Evolutionary conservation across 1,140 invertebrate genomes (phyloP).

Genomic region (Papilio machaon): DNA sequence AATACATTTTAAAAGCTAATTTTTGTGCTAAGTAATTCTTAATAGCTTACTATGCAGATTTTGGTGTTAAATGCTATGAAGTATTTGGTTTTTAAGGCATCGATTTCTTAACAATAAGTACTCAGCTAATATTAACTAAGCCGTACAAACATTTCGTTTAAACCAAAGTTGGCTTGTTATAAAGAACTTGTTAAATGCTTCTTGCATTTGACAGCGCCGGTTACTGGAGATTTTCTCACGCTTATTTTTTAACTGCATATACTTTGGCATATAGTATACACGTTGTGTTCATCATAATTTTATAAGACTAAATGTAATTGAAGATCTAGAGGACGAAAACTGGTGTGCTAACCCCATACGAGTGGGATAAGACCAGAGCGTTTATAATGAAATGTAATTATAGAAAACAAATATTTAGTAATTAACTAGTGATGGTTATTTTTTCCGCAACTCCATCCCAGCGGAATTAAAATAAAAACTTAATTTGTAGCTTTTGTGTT

Average conservation of each 20-base stretch:
- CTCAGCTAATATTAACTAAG: neutral
- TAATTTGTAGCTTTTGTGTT: too few species aligned
- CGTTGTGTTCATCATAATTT: neutral
- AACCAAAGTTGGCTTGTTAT: neutral
- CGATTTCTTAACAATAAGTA: neutral
- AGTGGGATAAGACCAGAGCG: too few species aligned
- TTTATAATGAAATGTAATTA: too few species aligned
- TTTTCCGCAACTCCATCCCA: too few species aligned
- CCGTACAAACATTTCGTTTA: neutral
- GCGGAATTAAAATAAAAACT: too few species aligned
- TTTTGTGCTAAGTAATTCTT: too few species aligned
- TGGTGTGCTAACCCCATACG: too few species aligned
- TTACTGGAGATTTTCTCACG: neutral
- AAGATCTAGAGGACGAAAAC: too few species aligned
- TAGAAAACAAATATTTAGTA: too few species aligned
- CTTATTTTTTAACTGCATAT: neutral
- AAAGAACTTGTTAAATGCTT: neutral
- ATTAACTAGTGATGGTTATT: too few species aligned
- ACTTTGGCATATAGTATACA: neutral
- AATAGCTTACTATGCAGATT: neutral
- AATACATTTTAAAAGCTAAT: too few species aligned
- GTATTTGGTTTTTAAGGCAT: neutral
- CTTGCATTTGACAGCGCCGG: conserved; percentile 1
- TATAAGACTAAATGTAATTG: neutral
- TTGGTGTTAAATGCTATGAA: neutral